A percentile compares a stretch with the other conserved stretches of the same genome.
Conservation (phyloP, 2,113 vertebrate species). For the Spermophilus dauricus region DNA sequence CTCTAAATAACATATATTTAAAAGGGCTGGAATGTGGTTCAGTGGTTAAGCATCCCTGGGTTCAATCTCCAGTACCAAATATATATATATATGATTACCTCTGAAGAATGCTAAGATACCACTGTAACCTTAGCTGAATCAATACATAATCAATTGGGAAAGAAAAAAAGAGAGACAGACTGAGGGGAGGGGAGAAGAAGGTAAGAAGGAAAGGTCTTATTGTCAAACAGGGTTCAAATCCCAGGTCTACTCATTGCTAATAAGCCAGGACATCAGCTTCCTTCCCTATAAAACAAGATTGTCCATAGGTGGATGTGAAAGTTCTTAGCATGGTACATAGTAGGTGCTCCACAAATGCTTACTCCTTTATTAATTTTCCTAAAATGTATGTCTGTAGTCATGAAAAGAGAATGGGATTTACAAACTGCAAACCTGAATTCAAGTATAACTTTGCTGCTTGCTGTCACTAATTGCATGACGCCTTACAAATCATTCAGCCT, state of each 20-base stretch:
- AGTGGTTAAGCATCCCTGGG: too few species aligned
- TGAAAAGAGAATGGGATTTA: background rate
- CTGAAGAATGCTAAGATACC: background rate
- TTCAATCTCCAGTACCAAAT: too few species aligned
- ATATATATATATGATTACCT: background rate
- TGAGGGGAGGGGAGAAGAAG: too few species aligned
- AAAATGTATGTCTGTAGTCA: background rate
- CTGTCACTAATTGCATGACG: background rate
- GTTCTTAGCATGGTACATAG: background rate
- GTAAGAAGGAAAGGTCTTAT: background rate
- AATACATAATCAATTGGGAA: conserved; percentile 1
- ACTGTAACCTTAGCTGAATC: conserved; percentile 19
- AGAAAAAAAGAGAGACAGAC: background rate
- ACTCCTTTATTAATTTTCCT: conserved; percentile 7
- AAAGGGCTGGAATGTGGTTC: too few species aligned
- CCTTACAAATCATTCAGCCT: background rate
- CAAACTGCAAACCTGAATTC: conserved; percentile 1
- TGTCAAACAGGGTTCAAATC: background rate
- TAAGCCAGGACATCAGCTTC: background rate
- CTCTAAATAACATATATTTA: too few species aligned
- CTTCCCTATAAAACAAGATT: background rate
- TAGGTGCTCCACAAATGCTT: background rate
- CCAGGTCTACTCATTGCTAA: background rate
- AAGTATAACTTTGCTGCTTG: conserved; percentile 32
- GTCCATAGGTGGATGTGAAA: background rate